Evolutionary conservation across 2,888 invertebrate species (phyloP).

Genomic region (Taphrorychus bicolor): DNA sequence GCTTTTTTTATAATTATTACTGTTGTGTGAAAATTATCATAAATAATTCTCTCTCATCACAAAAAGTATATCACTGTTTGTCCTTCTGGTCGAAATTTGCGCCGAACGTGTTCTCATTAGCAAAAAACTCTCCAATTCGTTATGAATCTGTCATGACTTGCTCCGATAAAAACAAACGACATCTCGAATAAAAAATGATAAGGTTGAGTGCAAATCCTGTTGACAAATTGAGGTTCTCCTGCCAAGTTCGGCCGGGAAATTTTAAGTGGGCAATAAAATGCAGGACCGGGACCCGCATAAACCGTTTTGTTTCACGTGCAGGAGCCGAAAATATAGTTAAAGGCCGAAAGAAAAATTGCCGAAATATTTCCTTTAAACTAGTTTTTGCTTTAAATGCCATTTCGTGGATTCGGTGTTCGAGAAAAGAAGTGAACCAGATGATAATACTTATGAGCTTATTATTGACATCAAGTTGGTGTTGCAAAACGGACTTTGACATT

Average conservation of each 20-base stretch:
- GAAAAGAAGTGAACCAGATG: no score
- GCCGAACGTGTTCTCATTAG: neutral
- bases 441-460: no score
- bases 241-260: conserved; percentile 30
- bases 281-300: conserved; percentile 23
- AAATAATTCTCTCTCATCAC: no score
- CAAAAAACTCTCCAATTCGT: neutral
- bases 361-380: conserved; percentile 2
- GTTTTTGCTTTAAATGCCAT: no score
- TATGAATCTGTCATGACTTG: neutral
- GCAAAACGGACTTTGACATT: no score
- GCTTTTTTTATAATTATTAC: no score
- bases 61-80: no score
- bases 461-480: no score
- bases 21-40: no score
- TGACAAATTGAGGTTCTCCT: conserved; percentile 36
- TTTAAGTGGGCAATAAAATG: conserved; percentile 37
- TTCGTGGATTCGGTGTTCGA: no score
- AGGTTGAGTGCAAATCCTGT: conserved; percentile 21
- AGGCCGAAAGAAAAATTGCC: conserved; percentile 18
- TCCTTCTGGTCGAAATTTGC: no score
- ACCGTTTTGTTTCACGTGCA: conserved; percentile 36
- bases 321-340: conserved; percentile 28
- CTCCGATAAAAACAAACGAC: neutral
- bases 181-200: conserved; percentile 18